Base-by-base conservation (phyloP, 2,888 invertebrate species). In the Germaria angustata region DNA sequence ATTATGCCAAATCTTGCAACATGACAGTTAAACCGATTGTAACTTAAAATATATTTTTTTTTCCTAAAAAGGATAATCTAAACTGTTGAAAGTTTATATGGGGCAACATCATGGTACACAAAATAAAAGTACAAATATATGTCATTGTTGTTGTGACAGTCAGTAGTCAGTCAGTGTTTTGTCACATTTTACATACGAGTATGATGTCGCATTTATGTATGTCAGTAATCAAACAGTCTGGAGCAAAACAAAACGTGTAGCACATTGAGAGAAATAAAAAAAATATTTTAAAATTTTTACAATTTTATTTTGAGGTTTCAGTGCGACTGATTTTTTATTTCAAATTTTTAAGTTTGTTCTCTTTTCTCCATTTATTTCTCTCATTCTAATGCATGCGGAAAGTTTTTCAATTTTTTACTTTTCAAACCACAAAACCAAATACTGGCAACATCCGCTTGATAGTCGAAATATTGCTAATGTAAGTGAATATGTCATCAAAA, bases 391-490 rank as follows among this genome's bases (percentile, higher is more conserved):
- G n/a, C n/a, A n/a, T n/a, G n/a, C n/a, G n/a, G n/a, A n/a, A n/a
- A n/a, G n/a, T n/a, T n/a, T n/a, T n/a, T n/a, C n/a, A n/a, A n/a
- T n/a, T 44, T 75, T 57, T 39, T 39, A 24, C 22, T 22, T 49
- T 24, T 57, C 5, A 13, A 69, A 55, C 69, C 69, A 28, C 69
- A 46, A 55, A 69, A 51, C 32, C 68, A 68, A 51, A 61, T 36
- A 9, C 57, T 57, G 44, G 32, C 32, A 76, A 77, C 69, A 63
- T 78, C 53, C 77, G 51, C 15, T 51, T 53, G 9, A 46, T 51
- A 51, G 49, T 28, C 49, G 28, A 28, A 17, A 28, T 22, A 68
- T 77, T 69, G 32, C 53, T 68, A 34, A 61, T 53, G 63, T 39
- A 53, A 15, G 24, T 34, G 44, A 55, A 46, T 44, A 51, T 73